Percentiles rank a stretch among this genome's conserved stretches.
Conservation (phyloP, 2,113 vertebrate genomes). For the Anser cygnoides region DNA sequence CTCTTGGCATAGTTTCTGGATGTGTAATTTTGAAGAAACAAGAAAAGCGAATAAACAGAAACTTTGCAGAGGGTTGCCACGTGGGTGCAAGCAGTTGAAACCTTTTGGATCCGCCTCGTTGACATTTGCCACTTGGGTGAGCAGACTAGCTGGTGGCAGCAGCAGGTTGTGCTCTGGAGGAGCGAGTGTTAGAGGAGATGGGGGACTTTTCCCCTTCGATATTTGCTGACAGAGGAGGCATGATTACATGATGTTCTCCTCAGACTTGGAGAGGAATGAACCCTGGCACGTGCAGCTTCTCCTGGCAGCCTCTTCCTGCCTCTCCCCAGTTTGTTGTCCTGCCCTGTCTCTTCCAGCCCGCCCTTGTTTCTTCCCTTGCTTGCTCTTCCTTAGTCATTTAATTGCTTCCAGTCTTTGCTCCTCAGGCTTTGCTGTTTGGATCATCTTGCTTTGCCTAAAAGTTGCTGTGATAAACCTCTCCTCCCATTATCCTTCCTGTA, state of each 20-base stretch:
- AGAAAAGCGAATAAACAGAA: neutral
- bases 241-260: neutral
- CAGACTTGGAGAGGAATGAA: neutral
- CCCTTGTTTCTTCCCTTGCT: neutral
- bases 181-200: neutral
- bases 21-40: conserved; percentile 20
- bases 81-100: neutral
- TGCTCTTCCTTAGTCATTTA: neutral
- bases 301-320: neutral
- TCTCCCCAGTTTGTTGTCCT: neutral
- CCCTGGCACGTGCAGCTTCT: neutral
- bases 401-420: neutral
- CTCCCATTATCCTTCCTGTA: neutral
- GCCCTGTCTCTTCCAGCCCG: neutral
- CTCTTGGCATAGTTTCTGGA: conserved; percentile 1
- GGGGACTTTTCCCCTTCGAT: neutral
- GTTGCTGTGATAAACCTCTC: neutral
- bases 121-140: neutral
- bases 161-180: neutral
- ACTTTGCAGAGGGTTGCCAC: neutral
- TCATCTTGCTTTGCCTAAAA: neutral
- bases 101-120: neutral
- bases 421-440: neutral
- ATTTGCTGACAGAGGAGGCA: neutral
- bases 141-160: neutral